Evolutionary conservation across 2,113 vertebrate genomes (phyloP), one percentile per base, ranked within the genome.

Genomic region (Platichthys flesus): DNA sequence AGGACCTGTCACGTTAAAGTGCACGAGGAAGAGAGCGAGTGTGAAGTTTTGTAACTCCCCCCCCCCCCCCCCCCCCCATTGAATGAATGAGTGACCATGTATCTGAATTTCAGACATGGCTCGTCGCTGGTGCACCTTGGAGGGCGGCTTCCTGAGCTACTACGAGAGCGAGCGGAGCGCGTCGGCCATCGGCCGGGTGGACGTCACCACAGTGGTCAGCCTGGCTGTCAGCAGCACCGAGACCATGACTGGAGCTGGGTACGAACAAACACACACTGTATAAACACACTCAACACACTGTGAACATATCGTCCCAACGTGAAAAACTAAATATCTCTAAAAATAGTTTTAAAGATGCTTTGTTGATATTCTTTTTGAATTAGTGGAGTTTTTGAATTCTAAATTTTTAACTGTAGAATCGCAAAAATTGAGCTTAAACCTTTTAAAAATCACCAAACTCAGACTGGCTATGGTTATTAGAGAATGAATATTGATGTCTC

Each of bases 41-140:
- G n/a, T n/a, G n/a, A n/a, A n/a, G n/a, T n/a, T n/a, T n/a, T n/a
- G n/a, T n/a, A n/a, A n/a, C n/a, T n/a, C n/a, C n/a, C n/a, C n/a
- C n/a, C n/a, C n/a, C n/a, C n/a, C n/a, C n/a, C n/a, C n/a, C n/a
- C n/a, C n/a, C n/a, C n/a, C n/a, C n/a, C n/a, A n/a, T n/a, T n/a
- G n/a, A n/a, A n/a, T n/a, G n/a, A n/a, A n/a, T n/a, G n/a, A n/a
- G n/a, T n/a, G n/a, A n/a, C n/a, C n/a, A n/a, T n/a, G n/a, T n/a
- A n/a, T n/a, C n/a, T n/a, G n/a, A n/a, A n/a, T 31, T 81, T 47
- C 90, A 99, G 97, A 99, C 24, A 94, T 95, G 92, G 93, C 88
- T 35, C 96, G 89, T 49, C 96, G 95, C 26, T 99, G 97, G 97
- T 99, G 98, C 70, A 96, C 97, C 12, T 85, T 99, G 76, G 97